A percentile compares a stretch with the other conserved stretches of the same genome.
Evolutionary conservation across 2,888 invertebrate genomes (phyloP).

Genomic region (Harpagoxenus sublaevis): DNA sequence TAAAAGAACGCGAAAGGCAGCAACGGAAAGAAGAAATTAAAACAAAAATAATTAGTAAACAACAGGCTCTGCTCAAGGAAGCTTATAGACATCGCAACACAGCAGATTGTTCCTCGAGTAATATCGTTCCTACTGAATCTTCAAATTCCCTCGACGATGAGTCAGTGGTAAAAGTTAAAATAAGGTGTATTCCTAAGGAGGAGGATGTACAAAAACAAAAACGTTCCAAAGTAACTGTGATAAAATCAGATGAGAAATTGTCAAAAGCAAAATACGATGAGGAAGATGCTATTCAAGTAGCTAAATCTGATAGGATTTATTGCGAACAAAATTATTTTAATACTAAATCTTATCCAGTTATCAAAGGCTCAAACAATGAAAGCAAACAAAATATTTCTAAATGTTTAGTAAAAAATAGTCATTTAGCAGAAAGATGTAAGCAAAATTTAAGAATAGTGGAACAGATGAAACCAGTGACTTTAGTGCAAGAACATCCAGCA

Average conservation of each 20-base stretch:
- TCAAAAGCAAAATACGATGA: not conserved
- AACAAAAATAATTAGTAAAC: constrained; percentile 77
- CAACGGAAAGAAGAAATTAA: constrained; percentile 82
- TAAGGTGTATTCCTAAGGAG: constrained; percentile 72
- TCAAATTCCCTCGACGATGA: constrained; percentile 63
- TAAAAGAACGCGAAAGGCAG: constrained; percentile 88
- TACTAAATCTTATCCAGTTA: not conserved
- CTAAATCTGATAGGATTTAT: constrained; percentile 16
- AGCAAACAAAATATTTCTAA: not conserved
- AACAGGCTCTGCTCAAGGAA: constrained; percentile 73
- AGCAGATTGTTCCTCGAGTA: constrained; percentile 14
- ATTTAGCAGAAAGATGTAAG: not conserved
- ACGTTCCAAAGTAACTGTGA: constrained; percentile 26
- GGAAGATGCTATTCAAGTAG: not conserved
- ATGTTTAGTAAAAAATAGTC: not conserved
- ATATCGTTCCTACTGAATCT: constrained; percentile 49
- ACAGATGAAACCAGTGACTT: not conserved
- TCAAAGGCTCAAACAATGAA: not conserved
- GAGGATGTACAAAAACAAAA: constrained; percentile 58
- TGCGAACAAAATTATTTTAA: constrained; percentile 23
- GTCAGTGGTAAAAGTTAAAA: constrained; percentile 77
- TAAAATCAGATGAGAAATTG: not conserved
- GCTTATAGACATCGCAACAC: constrained; percentile 64
- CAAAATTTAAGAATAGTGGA: not conserved
- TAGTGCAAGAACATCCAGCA: constrained; percentile 25